A percentile compares a stretch with the other conserved stretches of the same genome.
phyloP scores from a whole-genome alignment of 2,797 vertebrate genomes.

The Siniperca undulata region DNA sequence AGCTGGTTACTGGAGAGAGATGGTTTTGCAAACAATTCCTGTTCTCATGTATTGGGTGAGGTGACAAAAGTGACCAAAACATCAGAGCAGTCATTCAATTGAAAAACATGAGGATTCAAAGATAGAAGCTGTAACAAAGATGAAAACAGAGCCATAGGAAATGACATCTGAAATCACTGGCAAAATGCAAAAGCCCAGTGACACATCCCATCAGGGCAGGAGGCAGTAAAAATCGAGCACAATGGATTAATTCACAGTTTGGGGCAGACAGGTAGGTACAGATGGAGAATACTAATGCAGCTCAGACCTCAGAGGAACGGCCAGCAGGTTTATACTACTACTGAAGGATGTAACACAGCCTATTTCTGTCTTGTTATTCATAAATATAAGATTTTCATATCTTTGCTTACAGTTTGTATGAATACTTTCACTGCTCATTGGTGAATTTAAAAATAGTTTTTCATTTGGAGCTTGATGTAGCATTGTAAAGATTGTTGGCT shows the following conservation, averaged over 20 bases:
- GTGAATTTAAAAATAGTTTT: not conserved
- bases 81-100: not conserved
- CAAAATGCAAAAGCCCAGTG: conserved; percentile 2
- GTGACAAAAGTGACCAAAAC: accelerated
- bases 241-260: conserved; percentile 21
- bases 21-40: not conserved
- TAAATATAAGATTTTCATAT: not conserved
- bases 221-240: not conserved
- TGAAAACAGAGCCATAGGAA: not conserved
- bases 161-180: not conserved
- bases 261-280: conserved; percentile 11
- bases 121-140: not conserved
- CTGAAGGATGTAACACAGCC: not conserved
- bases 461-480: not conserved
- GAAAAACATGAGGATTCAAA: not conserved
- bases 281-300: conserved; percentile 49
- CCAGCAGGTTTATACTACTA: not conserved
- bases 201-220: not conserved
- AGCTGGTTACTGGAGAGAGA: not conserved
- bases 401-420: not conserved
- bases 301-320: conserved; percentile 18
- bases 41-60: not conserved
- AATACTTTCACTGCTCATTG: not conserved
- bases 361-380: not conserved
- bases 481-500: not conserved